A percentile compares a stretch with the other conserved stretches of the same genome.
Evolutionary conservation across 2,888 invertebrate species (phyloP).

Genomic region (Netelia virgata): DNA sequence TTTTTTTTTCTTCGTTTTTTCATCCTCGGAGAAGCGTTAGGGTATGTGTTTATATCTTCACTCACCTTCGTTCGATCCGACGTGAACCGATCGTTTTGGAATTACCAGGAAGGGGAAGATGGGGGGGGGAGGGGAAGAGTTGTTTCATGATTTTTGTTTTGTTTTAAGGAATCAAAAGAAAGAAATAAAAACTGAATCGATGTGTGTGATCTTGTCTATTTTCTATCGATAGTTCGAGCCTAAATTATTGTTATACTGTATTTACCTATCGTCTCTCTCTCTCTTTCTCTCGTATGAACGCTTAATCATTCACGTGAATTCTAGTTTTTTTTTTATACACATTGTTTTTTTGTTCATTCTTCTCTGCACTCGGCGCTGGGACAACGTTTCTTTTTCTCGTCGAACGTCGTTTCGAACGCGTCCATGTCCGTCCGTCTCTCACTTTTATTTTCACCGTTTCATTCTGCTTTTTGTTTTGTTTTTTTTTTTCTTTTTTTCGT

Average conservation of each 20-base stretch:
- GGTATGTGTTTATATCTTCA: constrained; percentile 55
- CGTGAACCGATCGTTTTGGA: constrained; percentile 27
- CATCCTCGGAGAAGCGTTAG: constrained; percentile 32
- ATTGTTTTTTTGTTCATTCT: constrained; percentile 60
- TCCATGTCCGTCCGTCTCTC: constrained; percentile 42
- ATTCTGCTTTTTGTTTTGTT: background rate
- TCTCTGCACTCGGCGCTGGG: constrained; percentile 75
- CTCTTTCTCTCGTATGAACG: constrained; percentile 73
- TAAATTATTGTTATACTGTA: constrained; percentile 82
- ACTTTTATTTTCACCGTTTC: constrained; percentile 36
- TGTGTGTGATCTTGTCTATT: constrained; percentile 83
- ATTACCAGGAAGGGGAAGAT: constrained; percentile 23
- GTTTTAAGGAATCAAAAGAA: constrained; percentile 45
- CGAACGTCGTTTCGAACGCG: constrained; percentile 35
- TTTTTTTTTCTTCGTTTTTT: constrained; percentile 9
- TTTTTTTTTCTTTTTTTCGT: background rate
- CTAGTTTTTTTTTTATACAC: constrained; percentile 68
- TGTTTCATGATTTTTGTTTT: constrained; percentile 18
- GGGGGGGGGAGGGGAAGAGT: background rate
- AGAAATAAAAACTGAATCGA: constrained; percentile 73
- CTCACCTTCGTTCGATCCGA: constrained; percentile 62
- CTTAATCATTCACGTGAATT: constrained; percentile 76
- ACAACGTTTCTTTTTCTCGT: constrained; percentile 57
- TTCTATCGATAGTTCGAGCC: constrained; percentile 82
- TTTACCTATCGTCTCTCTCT: constrained; percentile 77